Evolutionary conservation across 2,888 invertebrate genomes (phyloP), one percentile per base, ranked within the genome.

Genomic region (Phania funesta): DNA sequence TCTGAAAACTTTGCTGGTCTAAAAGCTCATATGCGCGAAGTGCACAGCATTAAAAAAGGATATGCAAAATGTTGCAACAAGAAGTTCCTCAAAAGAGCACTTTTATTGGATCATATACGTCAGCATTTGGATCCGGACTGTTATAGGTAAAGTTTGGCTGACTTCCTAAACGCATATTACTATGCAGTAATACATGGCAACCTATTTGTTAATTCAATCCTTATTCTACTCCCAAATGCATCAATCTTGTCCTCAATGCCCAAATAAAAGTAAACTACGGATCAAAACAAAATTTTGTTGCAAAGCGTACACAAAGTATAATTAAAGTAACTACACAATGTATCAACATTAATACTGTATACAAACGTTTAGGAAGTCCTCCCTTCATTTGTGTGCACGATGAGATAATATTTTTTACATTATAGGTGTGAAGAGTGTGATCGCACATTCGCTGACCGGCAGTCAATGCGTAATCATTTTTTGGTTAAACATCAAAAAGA

Each of bases 381-480:
- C n/a, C n/a, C 7, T 29, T 29, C 7, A 29, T 29, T 29, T 29
- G 41, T 41, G 9, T n/a, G 41, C 13, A 41, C 41, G 2, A 8
- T 1, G 1, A 46, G 2, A 46, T 48, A 48, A 35, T 46, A 11
- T 7, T 22, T 20, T 24, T 32, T 24, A 3, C n/a, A 16, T 74
- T 68, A 24, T 41, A 88, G 87, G 70, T 88, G 88, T 75, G 83
- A 84, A 5, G 84, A 84, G 44, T 88, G 88, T 48, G 85, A 87
- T 50, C 87, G 86, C 44, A 77, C 83, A 2, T 88, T 87, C 80
- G 85, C 87, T 2, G 87, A 87, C 58, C 90, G 89, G 32, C 89
- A 90, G 52, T 90, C 90, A 41, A 83, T 91, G 84, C 87, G 89
- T 24, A 90, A 90, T 32, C 91, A 91, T 44, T 88, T 89, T 82